Conservation (phyloP, 35 echinoderm and acorn worm genomes). For the Strongylocentrotus purpuratus region DNA sequence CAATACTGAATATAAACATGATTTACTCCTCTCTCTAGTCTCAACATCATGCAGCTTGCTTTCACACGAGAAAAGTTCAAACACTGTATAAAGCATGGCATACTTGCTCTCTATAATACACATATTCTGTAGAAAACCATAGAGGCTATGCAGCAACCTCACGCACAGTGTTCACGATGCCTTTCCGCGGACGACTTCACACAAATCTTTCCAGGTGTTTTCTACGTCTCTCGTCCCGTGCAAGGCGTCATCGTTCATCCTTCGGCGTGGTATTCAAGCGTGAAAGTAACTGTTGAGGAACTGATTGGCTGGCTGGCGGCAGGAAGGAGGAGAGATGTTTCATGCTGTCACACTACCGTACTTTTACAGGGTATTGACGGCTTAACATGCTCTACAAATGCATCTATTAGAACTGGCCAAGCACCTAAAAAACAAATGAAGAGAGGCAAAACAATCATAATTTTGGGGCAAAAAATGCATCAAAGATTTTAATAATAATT, state of each 20-base stretch:
- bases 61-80: not conserved
- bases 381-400: slow-evolving; percentile 98
- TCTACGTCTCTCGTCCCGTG: not conserved
- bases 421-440: slow-evolving; percentile 71
- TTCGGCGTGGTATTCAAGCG: not conserved
- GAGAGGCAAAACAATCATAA: not conserved
- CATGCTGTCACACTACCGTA: slow-evolving; percentile 85
- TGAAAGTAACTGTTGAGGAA: not conserved
- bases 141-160: not conserved
- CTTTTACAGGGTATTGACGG: slow-evolving; percentile 90
- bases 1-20: slow-evolving; percentile 5
- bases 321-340: slow-evolving; percentile 48
- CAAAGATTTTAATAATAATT: too few species aligned
- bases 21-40: not conserved
- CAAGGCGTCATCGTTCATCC: not conserved
- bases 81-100: not conserved
- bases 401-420: slow-evolving; percentile 99
- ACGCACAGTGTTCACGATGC: not conserved
- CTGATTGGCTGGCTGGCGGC: not conserved
- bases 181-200: not conserved
- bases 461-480: too few species aligned
- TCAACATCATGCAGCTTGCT: not conserved
- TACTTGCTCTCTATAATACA: not conserved
- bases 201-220: not conserved
- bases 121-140: not conserved